Evolutionary conservation across 2,888 invertebrate genomes (phyloP).

Genomic region (Stenchaetothrips biformis): DNA sequence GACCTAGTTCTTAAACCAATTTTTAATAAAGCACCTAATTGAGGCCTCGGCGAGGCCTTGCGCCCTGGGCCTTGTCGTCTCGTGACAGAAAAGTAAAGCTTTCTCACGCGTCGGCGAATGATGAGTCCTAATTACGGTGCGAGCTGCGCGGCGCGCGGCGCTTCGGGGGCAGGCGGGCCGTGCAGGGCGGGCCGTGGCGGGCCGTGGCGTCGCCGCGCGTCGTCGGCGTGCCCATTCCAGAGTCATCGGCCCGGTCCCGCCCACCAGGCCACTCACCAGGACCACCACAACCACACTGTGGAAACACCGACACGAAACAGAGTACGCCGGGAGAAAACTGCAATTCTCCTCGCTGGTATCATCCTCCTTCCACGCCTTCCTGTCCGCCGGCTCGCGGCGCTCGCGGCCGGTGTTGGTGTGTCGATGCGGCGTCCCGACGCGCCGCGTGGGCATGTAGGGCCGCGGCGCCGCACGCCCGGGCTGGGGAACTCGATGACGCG

Average conservation of each 20-base stretch:
- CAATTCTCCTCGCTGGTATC: no score
- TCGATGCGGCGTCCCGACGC: background rate
- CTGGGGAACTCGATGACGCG: background rate
- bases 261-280: no score
- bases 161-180: background rate
- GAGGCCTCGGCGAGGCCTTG: background rate
- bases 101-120: conserved; percentile 17
- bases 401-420: no score
- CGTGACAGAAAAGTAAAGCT: conserved; percentile 15
- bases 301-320: background rate
- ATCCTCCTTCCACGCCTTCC: no score
- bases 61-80: background rate
- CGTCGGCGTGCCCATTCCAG: background rate
- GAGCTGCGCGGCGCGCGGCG: background rate
- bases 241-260: background rate
- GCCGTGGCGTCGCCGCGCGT: background rate
- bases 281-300: no score
- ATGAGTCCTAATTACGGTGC: background rate
- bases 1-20: no score
- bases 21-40: no score
- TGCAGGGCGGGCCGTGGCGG: background rate
- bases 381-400: no score
- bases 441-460: background rate
- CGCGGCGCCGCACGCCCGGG: background rate
- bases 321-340: background rate